Percentiles rank a stretch among this genome's conserved stretches.
Evolutionary conservation across 1,140 invertebrate species (phyloP).

Genomic region (Drosophila watanabei): DNA sequence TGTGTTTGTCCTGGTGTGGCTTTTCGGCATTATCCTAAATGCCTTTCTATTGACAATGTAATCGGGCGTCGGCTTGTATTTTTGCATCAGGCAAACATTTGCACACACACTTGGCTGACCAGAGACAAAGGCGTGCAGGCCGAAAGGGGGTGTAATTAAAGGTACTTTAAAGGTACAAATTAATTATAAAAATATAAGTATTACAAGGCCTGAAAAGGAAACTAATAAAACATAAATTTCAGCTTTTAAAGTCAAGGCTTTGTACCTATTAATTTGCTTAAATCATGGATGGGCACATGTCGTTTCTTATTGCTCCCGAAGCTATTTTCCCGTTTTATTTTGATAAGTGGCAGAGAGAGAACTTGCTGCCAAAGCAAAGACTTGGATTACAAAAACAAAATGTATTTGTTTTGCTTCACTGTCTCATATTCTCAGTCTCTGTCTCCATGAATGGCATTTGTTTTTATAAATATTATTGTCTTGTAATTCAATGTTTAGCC

Average conservation of each 20-base stretch:
- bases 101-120: slow-evolving; percentile 32
- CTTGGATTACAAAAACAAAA: background rate
- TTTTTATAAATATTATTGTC: background rate
- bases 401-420: background rate
- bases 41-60: slow-evolving; percentile 74
- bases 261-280: background rate
- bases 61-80: slow-evolving; percentile 40
- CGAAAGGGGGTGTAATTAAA: background rate
- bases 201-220: background rate
- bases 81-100: slow-evolving; percentile 39
- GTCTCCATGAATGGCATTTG: background rate
- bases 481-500: background rate
- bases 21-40: slow-evolving; percentile 73
- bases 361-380: no score
- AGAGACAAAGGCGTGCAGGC: slow-evolving; percentile 14
- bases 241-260: background rate
- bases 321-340: background rate
- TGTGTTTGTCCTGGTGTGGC: slow-evolving; percentile 22
- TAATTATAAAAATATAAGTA: background rate
- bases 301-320: background rate
- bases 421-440: background rate
- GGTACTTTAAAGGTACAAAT: background rate
- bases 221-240: background rate
- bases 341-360: background rate
- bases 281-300: background rate